Evolutionary conservation across 1,140 invertebrate genomes (phyloP), one percentile per base, ranked within the genome.

Genomic region (Cyclina sinensis): DNA sequence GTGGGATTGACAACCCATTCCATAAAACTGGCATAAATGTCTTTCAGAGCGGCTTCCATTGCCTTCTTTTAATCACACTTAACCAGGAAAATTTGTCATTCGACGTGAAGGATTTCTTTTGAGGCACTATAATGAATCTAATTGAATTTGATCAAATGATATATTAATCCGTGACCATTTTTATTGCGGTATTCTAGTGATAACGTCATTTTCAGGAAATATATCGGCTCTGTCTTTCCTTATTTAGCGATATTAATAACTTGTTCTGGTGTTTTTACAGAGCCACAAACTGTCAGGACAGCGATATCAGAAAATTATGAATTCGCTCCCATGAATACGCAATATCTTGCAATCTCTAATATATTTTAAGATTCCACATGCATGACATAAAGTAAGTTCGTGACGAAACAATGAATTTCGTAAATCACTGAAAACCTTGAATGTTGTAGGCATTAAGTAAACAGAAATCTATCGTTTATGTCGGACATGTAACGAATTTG

Each of bases 11-110:
- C 51, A 57, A 21, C n/a, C 4, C 21, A n/a, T 18, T 18, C n/a
- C 7, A 21, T 21, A 57, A n/a, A 11, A 18, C 14, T 11, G 18
- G 5, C 51, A 57, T 57, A 18, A 57, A 57, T 21, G n/a, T 57
- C 21, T 18, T 14, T 21, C 24, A 12, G 62, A 12, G 18, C 5
- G 18, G 24, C 4, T 30, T 7, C 30, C n/a, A 65, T 65, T 65
- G 62, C 30, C 62, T 65, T 65, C n/a, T 65, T 27, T 32, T 65
- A 65, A 65, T 65, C 62, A 65, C n/a, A 65, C 30, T 65, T 65
- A n/a, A 32, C 62, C 24, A 65, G 62, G 32, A 35, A 35, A 57
- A 65, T 18, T 65, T 35, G 62, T 65, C 62, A 65, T 65, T 35
- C 30, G 62, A 65, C 32, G n/a, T 30, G 32, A 65, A 32, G 12